A percentile compares a stretch with the other conserved stretches of the same genome.
Evolutionary conservation across 2,113 vertebrate species (phyloP).

Genomic region (Suricata suricatta): DNA sequence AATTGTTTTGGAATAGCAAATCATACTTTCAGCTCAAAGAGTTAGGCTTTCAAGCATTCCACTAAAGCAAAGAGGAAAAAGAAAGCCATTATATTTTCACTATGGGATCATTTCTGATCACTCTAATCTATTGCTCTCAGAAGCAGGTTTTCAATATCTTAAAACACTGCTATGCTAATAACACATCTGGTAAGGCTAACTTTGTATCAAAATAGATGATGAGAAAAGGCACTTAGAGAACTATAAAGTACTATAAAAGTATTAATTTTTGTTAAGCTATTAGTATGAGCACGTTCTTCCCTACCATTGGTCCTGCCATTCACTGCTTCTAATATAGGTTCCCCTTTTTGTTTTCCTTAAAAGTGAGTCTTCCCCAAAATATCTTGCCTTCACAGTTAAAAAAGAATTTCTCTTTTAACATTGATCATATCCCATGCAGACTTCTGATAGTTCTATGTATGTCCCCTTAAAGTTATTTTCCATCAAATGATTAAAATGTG

Average conservation of each 20-base stretch:
- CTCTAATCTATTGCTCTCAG: background rate
- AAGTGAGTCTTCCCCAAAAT: background rate
- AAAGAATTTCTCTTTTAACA: background rate
- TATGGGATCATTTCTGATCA: background rate
- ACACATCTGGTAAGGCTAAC: background rate
- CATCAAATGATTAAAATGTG: background rate
- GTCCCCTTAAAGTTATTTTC: background rate
- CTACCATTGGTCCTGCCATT: background rate
- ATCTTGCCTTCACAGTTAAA: background rate
- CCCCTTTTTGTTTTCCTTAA: background rate
- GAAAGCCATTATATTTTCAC: background rate
- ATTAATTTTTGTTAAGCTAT: background rate
- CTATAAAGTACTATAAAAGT: background rate
- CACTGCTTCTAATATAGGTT: background rate
- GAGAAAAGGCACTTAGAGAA: background rate
- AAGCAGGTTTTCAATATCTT: background rate
- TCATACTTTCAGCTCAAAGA: background rate
- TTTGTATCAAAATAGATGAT: background rate
- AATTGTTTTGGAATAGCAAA: constrained; percentile 55
- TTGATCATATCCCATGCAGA: background rate
- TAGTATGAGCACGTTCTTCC: background rate
- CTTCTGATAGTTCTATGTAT: background rate
- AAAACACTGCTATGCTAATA: background rate
- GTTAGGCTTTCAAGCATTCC: background rate
- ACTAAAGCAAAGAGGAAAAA: constrained; percentile 16